Base-by-base conservation (phyloP, 2,113 vertebrate genomes). In the Stegostoma tigrinum region DNA sequence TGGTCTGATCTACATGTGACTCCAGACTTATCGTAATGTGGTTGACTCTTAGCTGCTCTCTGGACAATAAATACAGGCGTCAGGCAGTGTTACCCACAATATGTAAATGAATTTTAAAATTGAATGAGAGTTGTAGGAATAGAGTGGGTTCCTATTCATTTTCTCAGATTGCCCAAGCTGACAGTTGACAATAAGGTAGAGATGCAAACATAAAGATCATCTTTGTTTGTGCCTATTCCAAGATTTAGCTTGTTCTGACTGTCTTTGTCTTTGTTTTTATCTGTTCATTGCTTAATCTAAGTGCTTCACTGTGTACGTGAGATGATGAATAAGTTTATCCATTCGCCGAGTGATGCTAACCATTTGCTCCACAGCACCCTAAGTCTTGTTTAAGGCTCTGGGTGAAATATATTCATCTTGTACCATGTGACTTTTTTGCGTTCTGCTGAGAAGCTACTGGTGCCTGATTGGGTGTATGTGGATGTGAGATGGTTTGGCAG, bases 251-350 rank as follows among this genome's bases (percentile, higher is more conserved):
- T 34, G 2, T 55, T 27, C 0, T 10, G 0, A 0, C 23, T 89
- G 14, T 61, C 42, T 48, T 1, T 89, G 14, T 61, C 42, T 48
- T 1, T 14, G 10, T 14, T 55, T 89, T 30, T 89, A 10, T 89
- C 5, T 48, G 24, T 3, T 12, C 30, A 5, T 24, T 90, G 86
- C 48, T 52, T 3, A 45, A 3, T 45, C 80, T 90, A 64, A 91
- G 52, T 64, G 87, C 3, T 91, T 42, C 2, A 70, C 1, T 67
- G 5, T 64, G 78, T 85, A 70, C 86, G 95, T 70, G 78, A 95
- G 87, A 90, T 95, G 95, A 95, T 95, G 95, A 95, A 30, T 66
- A 85, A 78, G 95, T 95, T 95, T 95, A 95, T 95, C 95, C 95
- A 95, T 95, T 95, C 95, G 61, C 95, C 48, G 95, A 95, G 95